Evolutionary conservation across 2,113 vertebrate genomes (phyloP), one percentile per base, ranked within the genome.

Genomic region (Pseudois nayaur): DNA sequence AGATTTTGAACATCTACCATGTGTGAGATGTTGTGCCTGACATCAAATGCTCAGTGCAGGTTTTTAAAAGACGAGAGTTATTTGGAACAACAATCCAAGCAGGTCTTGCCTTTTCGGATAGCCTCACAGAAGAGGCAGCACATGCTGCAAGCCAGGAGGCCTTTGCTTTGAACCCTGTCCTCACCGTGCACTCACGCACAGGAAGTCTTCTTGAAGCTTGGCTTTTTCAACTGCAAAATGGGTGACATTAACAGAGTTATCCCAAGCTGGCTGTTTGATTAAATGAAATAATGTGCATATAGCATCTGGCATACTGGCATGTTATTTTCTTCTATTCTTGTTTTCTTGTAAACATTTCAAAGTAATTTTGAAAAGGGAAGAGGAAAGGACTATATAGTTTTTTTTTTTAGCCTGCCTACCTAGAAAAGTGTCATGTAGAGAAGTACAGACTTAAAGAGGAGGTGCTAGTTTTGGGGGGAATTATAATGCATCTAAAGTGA

Each of bases 61-160:
- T 89, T 89, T 97, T 95, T 94, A 62, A 40, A 89, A 86, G 86
- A 94, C 71, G 67, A 98, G 91, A 86, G 86, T 74, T 83, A 36
- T 89, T 95, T 95, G 81, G 71, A 94, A 64, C 60, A 89, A 43
- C 27, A 57, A 54, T 89, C 43, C 8, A 27, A 67, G 67, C 93
- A 60, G 45, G 33, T 89, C 59, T 62, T 31, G 50, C 19, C 17
- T 60, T 89, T 81, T 14, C 67, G 71, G 85, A 78, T 31, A 83
- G 45, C 21, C 33, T 91, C 91, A 40, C 33, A 87, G 87, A 86
- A n/a, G 55, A 93, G 52, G 62, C 64, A 82, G 43, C 4, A 0
- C n/a, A 16, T 12, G 0, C 19, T 60, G 16, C n/a, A 67, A 92
- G 74, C 93, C 64, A 74, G 82, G 10, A 23, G 13, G 29, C 29